These are phyloP conservation scores for Phymanthus crucifer DNA, from an alignment of 92 coral and sea anemone genomes.

Conservation along the genomic window DNA sequence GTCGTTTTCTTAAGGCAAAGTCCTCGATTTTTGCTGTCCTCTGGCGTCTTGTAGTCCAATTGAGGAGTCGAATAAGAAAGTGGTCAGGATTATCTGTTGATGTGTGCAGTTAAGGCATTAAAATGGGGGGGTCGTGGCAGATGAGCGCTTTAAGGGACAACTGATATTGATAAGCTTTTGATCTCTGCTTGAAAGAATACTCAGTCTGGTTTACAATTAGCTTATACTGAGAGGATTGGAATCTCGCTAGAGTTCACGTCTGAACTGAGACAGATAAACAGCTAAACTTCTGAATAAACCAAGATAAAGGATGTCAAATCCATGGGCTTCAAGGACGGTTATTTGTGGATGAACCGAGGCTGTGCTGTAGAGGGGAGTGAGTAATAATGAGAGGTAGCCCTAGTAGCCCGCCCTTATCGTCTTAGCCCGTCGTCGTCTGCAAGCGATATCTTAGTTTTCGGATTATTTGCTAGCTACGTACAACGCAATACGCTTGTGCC, in stretches of 20 bases:
- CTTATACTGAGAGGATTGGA: conserved; percentile 39
- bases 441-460: conserved; percentile 11
- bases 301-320: conserved; percentile 27
- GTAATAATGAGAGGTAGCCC: neutral
- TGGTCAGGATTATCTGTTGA: conserved; percentile 36
- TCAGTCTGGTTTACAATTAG: conserved; percentile 46
- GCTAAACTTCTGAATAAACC: conserved; percentile 26
- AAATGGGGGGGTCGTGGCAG: conserved; percentile 42
- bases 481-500: conserved; percentile 9
- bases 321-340: neutral
- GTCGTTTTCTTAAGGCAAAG: neutral
- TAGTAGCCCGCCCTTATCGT: neutral
- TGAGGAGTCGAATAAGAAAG: conserved; percentile 24
- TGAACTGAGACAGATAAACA: conserved; percentile 38
- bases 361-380: neutral
- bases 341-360: neutral
- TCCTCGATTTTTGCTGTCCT: conserved; percentile 13
- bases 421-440: conserved; percentile 17
- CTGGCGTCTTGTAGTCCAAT: conserved; percentile 37
- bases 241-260: conserved; percentile 30
- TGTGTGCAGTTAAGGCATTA: conserved; percentile 40
- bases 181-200: conserved; percentile 37
- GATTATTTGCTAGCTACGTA: neutral
- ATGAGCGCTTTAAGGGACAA: conserved; percentile 40
- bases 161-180: conserved; percentile 38